phyloP scores from a whole-genome alignment of 2,113 vertebrate genomes.

The Syngnathus floridae region DNA sequence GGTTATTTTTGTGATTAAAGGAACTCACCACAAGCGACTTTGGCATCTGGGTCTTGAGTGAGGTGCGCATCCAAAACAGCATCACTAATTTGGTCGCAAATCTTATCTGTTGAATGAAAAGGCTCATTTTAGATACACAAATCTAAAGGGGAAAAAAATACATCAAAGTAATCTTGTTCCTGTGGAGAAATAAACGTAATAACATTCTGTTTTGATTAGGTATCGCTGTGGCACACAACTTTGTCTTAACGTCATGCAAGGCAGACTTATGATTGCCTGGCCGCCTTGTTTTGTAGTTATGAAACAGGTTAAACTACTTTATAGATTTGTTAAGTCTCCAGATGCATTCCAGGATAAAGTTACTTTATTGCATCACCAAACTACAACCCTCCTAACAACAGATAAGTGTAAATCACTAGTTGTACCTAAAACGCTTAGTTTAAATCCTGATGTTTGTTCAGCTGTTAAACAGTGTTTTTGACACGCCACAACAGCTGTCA shows the following conservation, averaged over 20 bases:
- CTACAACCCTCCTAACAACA: too few species aligned
- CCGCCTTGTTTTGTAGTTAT: background rate
- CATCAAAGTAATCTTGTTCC: background rate
- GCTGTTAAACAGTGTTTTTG: too few species aligned
- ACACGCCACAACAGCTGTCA: too few species aligned
- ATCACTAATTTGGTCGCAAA: constrained; percentile 75
- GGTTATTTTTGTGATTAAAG: background rate
- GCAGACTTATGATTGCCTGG: background rate
- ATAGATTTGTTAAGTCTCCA: background rate
- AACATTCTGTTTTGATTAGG: background rate
- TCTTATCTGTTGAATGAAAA: constrained; percentile 60
- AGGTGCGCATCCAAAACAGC: constrained; percentile 72
- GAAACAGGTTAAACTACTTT: background rate
- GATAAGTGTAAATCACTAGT: too few species aligned
- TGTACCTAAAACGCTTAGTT: too few species aligned
- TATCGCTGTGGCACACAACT: background rate
- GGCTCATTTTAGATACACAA: background rate
- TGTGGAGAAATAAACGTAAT: background rate
- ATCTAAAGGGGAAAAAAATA: background rate
- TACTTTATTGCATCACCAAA: background rate
- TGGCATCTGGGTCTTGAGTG: constrained; percentile 69
- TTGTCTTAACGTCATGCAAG: background rate
- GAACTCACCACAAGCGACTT: constrained; percentile 67
- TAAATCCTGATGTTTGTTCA: too few species aligned
- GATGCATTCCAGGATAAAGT: background rate